Evolutionary conservation across 2,797 vertebrate species (phyloP).

Genomic region (Danio choprae): DNA sequence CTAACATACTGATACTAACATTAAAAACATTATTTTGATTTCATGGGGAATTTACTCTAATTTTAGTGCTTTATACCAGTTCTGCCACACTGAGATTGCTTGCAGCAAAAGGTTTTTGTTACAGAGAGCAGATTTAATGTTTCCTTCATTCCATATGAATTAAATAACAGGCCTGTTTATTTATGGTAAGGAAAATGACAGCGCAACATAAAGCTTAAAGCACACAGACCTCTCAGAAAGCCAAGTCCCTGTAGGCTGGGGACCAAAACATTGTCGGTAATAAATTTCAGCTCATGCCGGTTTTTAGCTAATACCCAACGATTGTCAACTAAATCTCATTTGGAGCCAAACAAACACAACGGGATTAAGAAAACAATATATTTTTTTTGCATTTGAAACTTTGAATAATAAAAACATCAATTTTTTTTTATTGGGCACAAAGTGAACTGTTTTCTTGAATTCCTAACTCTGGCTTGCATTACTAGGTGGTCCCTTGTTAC

Average conservation of each 20-base stretch:
- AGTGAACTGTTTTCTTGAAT: slow-evolving; percentile 83
- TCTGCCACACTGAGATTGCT: slow-evolving; percentile 4
- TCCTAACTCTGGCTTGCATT: slow-evolving; percentile 87
- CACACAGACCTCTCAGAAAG: slow-evolving; percentile 3
- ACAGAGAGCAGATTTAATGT: slow-evolving; percentile 33
- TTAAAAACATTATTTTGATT: no score
- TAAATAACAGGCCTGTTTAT: slow-evolving; percentile 42
- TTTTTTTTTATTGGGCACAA: slow-evolving; percentile 72
- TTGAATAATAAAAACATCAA: slow-evolving; percentile 67
- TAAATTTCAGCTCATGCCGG: slow-evolving; percentile 2
- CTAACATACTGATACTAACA: no score
- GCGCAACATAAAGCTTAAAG: neutral
- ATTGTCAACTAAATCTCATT: slow-evolving; percentile 29
- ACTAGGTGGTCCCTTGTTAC: slow-evolving; percentile 92
- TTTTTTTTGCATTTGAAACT: slow-evolving; percentile 52
- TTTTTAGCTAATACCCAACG: slow-evolving; percentile 47
- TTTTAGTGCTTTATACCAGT: slow-evolving; percentile 8
- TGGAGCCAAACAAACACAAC: slow-evolving; percentile 16
- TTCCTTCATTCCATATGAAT: slow-evolving; percentile 44
- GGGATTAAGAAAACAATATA: slow-evolving; percentile 17
- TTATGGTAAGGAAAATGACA: slow-evolving; percentile 22
- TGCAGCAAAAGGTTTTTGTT: neutral
- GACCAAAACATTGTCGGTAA: slow-evolving; percentile 25
- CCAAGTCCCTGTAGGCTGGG: neutral
- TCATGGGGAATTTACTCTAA: no score